Evolutionary conservation across 2,888 invertebrate genomes (phyloP).

Genomic region (Ischnus inquisitorius): DNA sequence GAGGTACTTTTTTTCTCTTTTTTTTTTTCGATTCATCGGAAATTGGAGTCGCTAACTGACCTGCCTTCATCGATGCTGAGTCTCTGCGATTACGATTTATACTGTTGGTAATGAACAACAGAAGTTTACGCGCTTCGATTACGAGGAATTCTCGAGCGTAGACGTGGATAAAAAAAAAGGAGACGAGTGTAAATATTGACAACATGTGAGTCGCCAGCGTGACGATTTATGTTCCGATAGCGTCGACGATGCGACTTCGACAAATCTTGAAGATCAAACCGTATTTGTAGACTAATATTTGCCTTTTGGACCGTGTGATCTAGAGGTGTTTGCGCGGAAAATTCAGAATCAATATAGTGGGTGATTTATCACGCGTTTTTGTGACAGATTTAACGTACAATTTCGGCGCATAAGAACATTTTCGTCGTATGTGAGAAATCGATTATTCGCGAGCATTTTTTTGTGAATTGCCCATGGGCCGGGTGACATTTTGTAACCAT

Average conservation of each 20-base stretch:
- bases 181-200: constrained; percentile 35
- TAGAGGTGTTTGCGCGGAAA: not conserved
- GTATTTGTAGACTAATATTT: not conserved
- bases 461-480: too few species aligned
- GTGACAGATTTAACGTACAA: not conserved
- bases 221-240: constrained; percentile 19
- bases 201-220: constrained; percentile 33
- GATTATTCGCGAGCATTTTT: too few species aligned
- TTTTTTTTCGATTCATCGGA: constrained; percentile 1
- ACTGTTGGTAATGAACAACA: constrained; percentile 2
- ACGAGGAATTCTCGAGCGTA: not conserved
- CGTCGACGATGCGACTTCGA: not conserved
- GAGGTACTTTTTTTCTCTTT: not conserved
- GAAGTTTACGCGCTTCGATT: not conserved
- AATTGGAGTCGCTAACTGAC: constrained; percentile 16
- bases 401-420: not conserved
- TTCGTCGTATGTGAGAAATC: not conserved
- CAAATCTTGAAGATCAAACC: not conserved
- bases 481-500: too few species aligned
- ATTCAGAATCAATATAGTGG: not conserved
- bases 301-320: not conserved
- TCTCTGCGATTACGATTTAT: constrained; percentile 23
- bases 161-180: not conserved
- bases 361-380: not conserved
- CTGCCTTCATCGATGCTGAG: constrained; percentile 23